Base-by-base conservation (phyloP, 2,797 vertebrate genomes). In the Pampus argenteus region DNA sequence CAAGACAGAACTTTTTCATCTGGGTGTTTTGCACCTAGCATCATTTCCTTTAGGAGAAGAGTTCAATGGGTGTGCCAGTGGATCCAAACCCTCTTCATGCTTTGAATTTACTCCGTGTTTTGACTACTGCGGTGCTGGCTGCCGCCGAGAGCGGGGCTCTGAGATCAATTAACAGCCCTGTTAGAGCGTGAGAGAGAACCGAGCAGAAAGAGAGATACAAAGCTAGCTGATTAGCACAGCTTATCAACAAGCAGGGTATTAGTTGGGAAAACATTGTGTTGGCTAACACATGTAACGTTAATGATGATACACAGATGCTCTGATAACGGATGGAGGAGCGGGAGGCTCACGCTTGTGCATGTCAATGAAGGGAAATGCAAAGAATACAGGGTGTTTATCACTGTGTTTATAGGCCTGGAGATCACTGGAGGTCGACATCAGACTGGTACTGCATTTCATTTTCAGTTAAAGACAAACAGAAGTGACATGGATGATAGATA, bases 291-390 rank as follows among this genome's bases (percentile, higher is more conserved):
- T 90, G 92, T 88, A 90, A 86, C 67, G 78, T 70, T 88, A 90
- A 92, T 93, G 89, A 92, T 89, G 86, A 89, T 73, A 80, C 89
- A 84, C 93, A 93, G 92, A 93, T 94, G 92, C 80, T 89, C 76
- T 31, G 87, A 91, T 89, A 90, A 85, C 55, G 59, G 61, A 84
- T 72, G 75, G 82, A 77, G 84, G 71, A 86, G 60, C 31, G 54
- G 74, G 58, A 73, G 66, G 68, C 64, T 76, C 20, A 2, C 36
- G 3, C 74, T 69, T 0, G 11, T 79, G 88, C 86, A 86, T 92
- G 85, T 71, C 83, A 90, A 91, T 88, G 79, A 90, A 74, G 68
- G 74, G 31, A 62, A 77, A 86, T 62, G 74, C 74, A 71, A 87
- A 79, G 76, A 88, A 88, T 58, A 69, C 72, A 17, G 52, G 64